Evolutionary conservation across 1,140 invertebrate species (phyloP).

Genomic region (Scylla paramamosain): DNA sequence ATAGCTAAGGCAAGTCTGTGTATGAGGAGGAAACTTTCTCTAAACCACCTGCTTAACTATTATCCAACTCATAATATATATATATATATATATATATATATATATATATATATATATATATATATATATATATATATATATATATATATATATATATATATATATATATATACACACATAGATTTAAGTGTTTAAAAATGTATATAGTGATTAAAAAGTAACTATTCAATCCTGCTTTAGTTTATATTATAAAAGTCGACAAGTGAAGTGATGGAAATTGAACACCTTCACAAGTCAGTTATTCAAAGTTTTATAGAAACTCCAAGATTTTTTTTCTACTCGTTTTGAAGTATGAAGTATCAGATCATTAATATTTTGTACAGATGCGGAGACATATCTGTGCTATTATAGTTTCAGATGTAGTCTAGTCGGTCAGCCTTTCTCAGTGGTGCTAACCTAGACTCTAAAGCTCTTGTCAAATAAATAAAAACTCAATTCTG

Average conservation of each 20-base stretch:
- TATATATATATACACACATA: not conserved
- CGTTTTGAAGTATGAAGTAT: conserved; percentile 49
- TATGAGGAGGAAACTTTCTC: not conserved
- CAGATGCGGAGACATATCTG: conserved; percentile 65
- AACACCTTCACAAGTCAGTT: not conserved
- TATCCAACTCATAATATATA: not conserved
- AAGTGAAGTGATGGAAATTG: not conserved
- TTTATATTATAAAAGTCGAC: not conserved
- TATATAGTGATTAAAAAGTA: not conserved
- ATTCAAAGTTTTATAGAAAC: conserved; percentile 52
- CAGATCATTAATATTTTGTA: conserved; percentile 71
- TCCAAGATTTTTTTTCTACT: conserved; percentile 55
- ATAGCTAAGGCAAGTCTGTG: conserved; percentile 63
- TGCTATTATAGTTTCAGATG: conserved; percentile 62
- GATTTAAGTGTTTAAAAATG: not conserved
- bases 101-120: conserved; percentile 59
- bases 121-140: conserved; percentile 34
- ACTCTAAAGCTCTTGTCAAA: not conserved
- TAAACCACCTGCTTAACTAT: too few relatives aligned
- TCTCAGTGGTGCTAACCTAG: conserved; percentile 3
- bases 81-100: conserved; percentile 51
- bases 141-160: conserved; percentile 13
- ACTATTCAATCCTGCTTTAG: conserved; percentile 7
- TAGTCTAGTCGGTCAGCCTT: conserved; percentile 45
- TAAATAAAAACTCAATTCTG: too few relatives aligned